Base-by-base conservation (phyloP, 2,113 vertebrate genomes). In the Vombatus ursinus region DNA sequence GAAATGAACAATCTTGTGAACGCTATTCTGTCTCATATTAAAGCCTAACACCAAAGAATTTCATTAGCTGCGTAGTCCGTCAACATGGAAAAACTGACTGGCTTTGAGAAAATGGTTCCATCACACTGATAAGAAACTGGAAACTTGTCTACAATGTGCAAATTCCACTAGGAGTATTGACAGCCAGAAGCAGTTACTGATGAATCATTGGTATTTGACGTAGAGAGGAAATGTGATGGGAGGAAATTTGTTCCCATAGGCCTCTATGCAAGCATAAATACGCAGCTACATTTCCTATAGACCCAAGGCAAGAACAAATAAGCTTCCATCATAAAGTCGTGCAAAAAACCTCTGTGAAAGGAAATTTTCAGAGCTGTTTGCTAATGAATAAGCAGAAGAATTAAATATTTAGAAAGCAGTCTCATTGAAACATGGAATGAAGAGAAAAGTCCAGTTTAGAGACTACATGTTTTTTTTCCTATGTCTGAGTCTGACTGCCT, bases 151-250 rank as follows among this genome's bases (percentile, higher is more conserved):
- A 93, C 2, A 49, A 16, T 92, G 16, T 93, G 31, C 92, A 92
- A 84, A 57, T 89, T 90, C 53, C 95, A 93, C 92, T 28, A 50
- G 31, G 53, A 89, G 50, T 44, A 91, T 92, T 95, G 77, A 90
- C 50, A 52, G 57, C 50, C 52, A 48, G 47, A 94, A 91, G 92
- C 48, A 93, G 22, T 93, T 93, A 92, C 24, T 92, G 26, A 51
- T 44, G 44, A 95, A 92, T 95, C 24, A 92, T 49, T 77, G 3
- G 49, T 92, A 68, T 90, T 94, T 95, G 9, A 96, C 90, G 50
- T 52, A 16, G 12, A 95, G 8, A 57, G 28, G 48, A 92, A 96
- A 91, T 50, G 92, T 95, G 96, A 95, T 51, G 23, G 37, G 12
- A 90, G 52, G 37, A 84, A 84, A 84, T 84, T 84, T 44, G 37